Evolutionary conservation across 2,888 invertebrate species (phyloP).

Genomic region (Ennomos fuscantarius): DNA sequence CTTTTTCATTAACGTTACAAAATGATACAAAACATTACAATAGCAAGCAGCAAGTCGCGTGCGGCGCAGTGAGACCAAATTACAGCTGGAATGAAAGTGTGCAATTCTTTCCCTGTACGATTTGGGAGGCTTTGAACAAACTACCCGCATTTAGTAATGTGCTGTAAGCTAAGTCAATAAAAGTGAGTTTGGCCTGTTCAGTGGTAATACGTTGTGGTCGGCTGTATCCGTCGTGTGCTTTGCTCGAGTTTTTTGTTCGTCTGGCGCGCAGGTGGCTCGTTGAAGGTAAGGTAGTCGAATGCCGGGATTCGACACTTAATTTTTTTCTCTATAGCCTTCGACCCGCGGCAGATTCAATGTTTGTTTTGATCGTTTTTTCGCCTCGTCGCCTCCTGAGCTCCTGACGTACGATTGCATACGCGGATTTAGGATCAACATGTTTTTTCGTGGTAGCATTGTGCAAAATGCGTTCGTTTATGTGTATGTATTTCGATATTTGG

Average conservation of each 20-base stretch:
- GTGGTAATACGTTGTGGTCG: constrained; percentile 30
- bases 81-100: constrained; percentile 51
- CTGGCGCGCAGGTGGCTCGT: constrained; percentile 74
- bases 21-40: constrained; percentile 42
- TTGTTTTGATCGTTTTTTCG: constrained; percentile 65
- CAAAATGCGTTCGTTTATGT: too few species aligned
- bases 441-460: constrained; percentile 1
- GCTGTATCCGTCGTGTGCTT: constrained; percentile 46
- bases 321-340: constrained; percentile 65
- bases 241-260: constrained; percentile 72
- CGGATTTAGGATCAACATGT: constrained; percentile 19
- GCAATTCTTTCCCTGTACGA: constrained; percentile 58
- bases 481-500: too few species aligned
- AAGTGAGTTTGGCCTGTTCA: constrained; percentile 27
- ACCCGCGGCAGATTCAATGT: constrained; percentile 56
- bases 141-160: constrained; percentile 9
- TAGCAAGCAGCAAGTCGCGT: constrained; percentile 46
- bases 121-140: constrained; percentile 36
- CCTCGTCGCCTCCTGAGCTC: constrained; percentile 49
- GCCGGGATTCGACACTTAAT: constrained; percentile 54
- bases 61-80: constrained; percentile 43
- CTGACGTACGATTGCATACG: constrained; percentile 32
- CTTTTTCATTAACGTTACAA: constrained; percentile 46
- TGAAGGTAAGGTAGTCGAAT: constrained; percentile 45
- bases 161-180: constrained; percentile 26